Evolutionary conservation across 1,140 invertebrate genomes (phyloP), one percentile per base, ranked within the genome.

Genomic region (Aphelenchoides avenae): DNA sequence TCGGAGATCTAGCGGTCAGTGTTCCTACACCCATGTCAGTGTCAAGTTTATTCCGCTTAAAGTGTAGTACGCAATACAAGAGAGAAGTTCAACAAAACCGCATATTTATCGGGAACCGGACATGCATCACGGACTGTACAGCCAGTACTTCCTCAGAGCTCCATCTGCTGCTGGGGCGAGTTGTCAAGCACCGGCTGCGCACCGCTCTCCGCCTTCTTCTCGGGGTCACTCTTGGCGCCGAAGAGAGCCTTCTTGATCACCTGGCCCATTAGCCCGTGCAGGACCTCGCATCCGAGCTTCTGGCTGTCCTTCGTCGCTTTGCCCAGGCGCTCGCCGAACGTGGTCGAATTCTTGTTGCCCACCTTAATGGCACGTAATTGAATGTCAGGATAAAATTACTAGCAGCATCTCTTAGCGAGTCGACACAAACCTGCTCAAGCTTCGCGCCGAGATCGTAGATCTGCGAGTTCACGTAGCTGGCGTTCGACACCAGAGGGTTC

Each of bases 261-360:
- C 15, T 61, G 40, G 34, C 66, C 67, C 64, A 65, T 65, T 40
- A 65, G 20, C n/a, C 63, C 63, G 29, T 70, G 66, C 5, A 65
- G 22, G 26, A 65, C 64, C 49, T 65, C 63, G 48, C 63, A 65
- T 13, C 63, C 63, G 27, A 65, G 24, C 24, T 64, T 61, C 31
- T 70, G 64, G 7, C 66, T 47, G 43, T 65, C 63, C 26, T 61
- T 61, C 2, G 30, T 67, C 3, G 63, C 66, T 46, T 65, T 65
- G 3, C 30, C 18, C 13, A 65, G 20, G 36, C 57, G 27, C 34
- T 65, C 63, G 5, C 22, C 27, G 15, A 57, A 70, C 36, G 52
- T 7, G 7, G 56, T 18, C n/a, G 66, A 58, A 46, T 63, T 70
- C 24, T 66, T 65, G 60, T 70, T 65, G n/a, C 66, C 59, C 30